Percentiles rank a stretch among this genome's conserved stretches.
Conservation (phyloP, 2,113 vertebrate species). For the Tragelaphus scriptus region DNA sequence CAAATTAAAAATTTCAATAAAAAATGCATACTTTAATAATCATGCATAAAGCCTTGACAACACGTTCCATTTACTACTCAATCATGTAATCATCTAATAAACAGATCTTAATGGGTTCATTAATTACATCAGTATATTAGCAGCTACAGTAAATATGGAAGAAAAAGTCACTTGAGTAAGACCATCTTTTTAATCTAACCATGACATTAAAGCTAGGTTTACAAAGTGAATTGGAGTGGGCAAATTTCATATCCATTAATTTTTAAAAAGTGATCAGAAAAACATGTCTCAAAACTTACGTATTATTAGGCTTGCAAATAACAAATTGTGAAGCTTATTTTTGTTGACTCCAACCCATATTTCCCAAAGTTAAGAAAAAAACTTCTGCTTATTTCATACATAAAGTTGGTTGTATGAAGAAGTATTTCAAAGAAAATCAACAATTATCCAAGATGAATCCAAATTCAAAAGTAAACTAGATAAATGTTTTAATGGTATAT, state of each 20-base stretch:
- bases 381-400: neutral
- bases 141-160: slow-evolving; percentile 2
- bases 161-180: neutral
- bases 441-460: neutral
- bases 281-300: neutral
- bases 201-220: neutral
- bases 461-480: neutral
- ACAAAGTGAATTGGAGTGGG: neutral
- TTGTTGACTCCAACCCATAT: neutral
- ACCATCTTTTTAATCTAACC: neutral
- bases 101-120: slow-evolving; percentile 24
- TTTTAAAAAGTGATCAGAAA: neutral
- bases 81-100: slow-evolving; percentile 37
- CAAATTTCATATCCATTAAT: neutral
- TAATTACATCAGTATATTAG: slow-evolving; percentile 39
- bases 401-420: neutral
- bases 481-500: neutral
- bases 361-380: neutral
- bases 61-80: slow-evolving; percentile 21
- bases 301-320: neutral
- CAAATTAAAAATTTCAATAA: neutral
- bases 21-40: neutral
- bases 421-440: neutral
- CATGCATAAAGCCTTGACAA: neutral
- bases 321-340: neutral